Base-by-base conservation (phyloP, 2,113 vertebrate species). In the Xiphorhynchus elegans region DNA sequence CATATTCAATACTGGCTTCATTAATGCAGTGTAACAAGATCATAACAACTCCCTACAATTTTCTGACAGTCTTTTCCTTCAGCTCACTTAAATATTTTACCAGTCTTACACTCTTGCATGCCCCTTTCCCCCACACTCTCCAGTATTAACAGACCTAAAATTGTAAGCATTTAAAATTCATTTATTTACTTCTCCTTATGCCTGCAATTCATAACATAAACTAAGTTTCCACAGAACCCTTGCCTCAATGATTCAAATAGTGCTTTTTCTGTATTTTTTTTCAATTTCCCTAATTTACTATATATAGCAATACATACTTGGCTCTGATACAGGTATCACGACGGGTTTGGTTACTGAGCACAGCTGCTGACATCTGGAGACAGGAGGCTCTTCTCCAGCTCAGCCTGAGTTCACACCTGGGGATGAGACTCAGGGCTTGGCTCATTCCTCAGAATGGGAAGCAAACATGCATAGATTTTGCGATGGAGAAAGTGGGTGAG, bases 371-470 rank as follows among this genome's bases (percentile, higher is more conserved):
- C 47, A 84, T 15, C n/a, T 77, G 67, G 46, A 62, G 46, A 35
- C 14, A 50, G 37, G 55, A 72, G 35, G 35, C 44, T 67, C 35
- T 42, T 67, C 33, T 74, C 39, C 69, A 55, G 50, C 55, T 88
- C 42, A 53, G 46, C 15, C 63, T 73, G 37, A 64, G 28, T 40
- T 95, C 87, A 66, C 37, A 52, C 13, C 18, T 80, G 39, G 9
- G 28, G 29, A 50, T 42, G 8, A 42, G 26, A 49, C 68, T 60
- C 72, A 37, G 63, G 63, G 12, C 29, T 62, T 35, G 42, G 18
- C 37, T 78, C 47, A 75, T 0, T 0, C 47, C 56, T 74, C 39
- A 84, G 42, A 40, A 2, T 0, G 0, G 20, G 31, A 83, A 83
- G 60, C 24, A 81, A 78, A 46, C 0, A 1, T 44, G 40, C 0